A percentile compares a stretch with the other conserved stretches of the same genome.
Evolutionary conservation across 2,113 vertebrate species (phyloP).

Genomic region (Panthera tigris): DNA sequence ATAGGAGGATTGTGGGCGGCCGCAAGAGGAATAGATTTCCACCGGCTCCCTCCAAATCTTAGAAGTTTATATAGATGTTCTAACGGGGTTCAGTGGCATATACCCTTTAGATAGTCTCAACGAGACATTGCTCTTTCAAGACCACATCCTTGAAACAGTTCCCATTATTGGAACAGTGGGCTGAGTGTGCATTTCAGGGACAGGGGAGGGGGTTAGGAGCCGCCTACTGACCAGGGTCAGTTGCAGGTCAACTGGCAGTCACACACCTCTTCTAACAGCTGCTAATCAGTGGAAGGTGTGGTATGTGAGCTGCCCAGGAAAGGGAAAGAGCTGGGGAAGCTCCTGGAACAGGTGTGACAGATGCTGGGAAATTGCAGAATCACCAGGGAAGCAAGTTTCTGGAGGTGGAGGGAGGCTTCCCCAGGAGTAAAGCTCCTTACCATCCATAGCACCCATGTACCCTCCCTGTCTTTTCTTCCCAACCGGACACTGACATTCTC

Average conservation of each 20-base stretch:
- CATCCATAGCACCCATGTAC: too few species aligned
- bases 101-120: background rate
- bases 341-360: background rate
- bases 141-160: background rate
- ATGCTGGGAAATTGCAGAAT: background rate
- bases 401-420: rapidly evolving
- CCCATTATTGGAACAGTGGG: background rate
- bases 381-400: background rate
- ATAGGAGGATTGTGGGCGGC: background rate
- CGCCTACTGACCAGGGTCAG: rapidly evolving
- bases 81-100: background rate
- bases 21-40: background rate
- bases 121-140: background rate
- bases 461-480: background rate
- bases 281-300: background rate
- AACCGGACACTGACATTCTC: conserved; percentile 83
- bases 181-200: background rate
- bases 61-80: background rate
- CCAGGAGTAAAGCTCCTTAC: background rate
- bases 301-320: conserved; percentile 2
- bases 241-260: background rate
- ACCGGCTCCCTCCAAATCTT: background rate
- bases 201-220: background rate
- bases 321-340: background rate
- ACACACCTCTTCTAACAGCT: background rate